Base-by-base conservation (phyloP, 92 coral and sea anemone genomes). In the Palythoa heliodiscus region DNA sequence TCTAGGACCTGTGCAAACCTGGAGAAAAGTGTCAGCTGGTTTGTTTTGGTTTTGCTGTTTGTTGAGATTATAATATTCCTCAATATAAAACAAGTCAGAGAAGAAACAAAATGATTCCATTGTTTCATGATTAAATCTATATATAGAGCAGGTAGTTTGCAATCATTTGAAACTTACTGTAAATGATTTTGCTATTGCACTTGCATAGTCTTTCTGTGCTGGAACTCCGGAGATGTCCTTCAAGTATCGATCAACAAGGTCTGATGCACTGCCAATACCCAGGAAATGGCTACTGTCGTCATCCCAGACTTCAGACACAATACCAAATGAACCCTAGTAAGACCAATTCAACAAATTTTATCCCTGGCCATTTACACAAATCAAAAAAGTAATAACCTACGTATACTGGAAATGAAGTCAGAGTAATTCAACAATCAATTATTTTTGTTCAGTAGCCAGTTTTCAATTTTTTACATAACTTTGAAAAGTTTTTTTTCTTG, bases 301-400 rank as follows among this genome's bases (percentile, higher is more conserved):
- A 73, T 96, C 98, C 93, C 93, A 96, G 0, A 96, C 95, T 22
- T 86, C 61, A 55, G 95, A 67, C 8, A 67, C 66, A 77, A 96
- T 90, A 17, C 95, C 89, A 89, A 96, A 96, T 57, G 94, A 88
- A 39, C 93, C 95, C 98, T 96, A 82, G 24, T 68, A 48, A 6
- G 20, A 50, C 13, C 48, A 63, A 67, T 67, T 67, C 14, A 11
- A 20, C 23, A 67, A 22, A 3, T 67, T 29, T 69, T 75, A 75
- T 10, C 29, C 38, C 17, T 13, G 35, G 47, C 54, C 47, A 76
- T 43, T 39, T 58, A 14, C 5, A n/a, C 64, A 58, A 58, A 58
- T 3, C 20, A 15, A 58, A 58, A 58, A 58, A 14, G 10, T 5
- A 58, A 14, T 15, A 58, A 29, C 35, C 20, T 15, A 58, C n/a